A percentile compares a stretch with the other conserved stretches of the same genome.
These are phyloP conservation scores for Astur gentilis DNA, from an alignment of 2,113 vertebrate genomes.

Conservation along the genomic window DNA sequence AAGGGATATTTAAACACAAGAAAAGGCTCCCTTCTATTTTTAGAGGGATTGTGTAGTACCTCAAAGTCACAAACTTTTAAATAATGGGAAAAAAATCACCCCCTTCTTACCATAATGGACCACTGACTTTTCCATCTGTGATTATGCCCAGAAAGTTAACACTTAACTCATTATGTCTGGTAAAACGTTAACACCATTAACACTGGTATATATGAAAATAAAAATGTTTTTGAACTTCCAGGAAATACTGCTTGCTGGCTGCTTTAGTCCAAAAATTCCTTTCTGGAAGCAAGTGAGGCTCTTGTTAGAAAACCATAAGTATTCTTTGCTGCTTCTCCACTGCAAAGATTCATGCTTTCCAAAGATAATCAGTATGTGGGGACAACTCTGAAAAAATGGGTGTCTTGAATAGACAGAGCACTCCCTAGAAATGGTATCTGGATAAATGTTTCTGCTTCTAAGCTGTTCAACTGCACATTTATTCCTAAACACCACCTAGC, in stretches of 20 bases:
- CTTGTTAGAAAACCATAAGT: neutral
- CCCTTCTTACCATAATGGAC: neutral
- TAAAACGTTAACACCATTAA: neutral
- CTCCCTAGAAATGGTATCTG: neutral
- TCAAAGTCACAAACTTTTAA: neutral
- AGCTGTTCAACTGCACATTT: neutral
- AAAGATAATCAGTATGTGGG: neutral
- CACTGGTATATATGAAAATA: neutral
- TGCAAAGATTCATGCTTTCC: neutral
- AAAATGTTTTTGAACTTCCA: neutral
- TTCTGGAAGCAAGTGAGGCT: neutral
- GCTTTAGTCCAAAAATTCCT: neutral
- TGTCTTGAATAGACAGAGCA: neutral
- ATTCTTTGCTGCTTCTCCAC: neutral
- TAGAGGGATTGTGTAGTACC: too few relatives aligned
- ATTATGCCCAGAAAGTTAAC: neutral
- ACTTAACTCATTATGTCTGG: neutral
- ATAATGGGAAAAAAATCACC: neutral
- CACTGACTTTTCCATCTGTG: neutral
- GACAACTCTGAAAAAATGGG: neutral
- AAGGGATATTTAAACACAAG: neutral
- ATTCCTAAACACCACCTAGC: neutral
- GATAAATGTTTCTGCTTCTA: neutral
- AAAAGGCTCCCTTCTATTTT: neutral
- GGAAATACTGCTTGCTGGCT: neutral